phyloP scores from a whole-genome alignment of 2,888 invertebrate species.

The Acronicta leporina region DNA sequence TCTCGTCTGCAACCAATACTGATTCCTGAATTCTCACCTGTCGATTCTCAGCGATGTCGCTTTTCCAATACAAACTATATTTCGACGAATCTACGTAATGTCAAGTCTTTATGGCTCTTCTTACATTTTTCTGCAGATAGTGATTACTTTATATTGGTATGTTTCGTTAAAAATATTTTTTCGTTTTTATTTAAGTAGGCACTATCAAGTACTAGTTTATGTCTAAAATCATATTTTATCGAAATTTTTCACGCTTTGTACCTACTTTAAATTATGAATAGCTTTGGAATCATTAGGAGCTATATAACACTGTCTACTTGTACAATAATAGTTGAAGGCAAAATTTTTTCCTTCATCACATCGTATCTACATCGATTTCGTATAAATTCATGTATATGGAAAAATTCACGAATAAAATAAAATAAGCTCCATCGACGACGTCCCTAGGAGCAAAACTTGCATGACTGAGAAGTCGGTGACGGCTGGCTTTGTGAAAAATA shows the following conservation, averaged over 20 bases:
- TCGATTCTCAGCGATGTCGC: conserved; percentile 69
- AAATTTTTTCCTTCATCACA: too few relatives aligned
- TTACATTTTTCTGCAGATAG: conserved; percentile 39
- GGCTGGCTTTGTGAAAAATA: conserved; percentile 75
- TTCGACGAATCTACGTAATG: conserved; percentile 51
- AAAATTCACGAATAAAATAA: conserved; percentile 14
- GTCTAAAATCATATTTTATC: conserved; percentile 2
- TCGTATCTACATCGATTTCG: too few relatives aligned
- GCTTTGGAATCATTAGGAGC: too few relatives aligned
- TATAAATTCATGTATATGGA: background rate
- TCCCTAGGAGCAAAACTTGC: conserved; percentile 63
- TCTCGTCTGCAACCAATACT: conserved; percentile 69
- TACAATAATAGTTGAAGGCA: too few relatives aligned
- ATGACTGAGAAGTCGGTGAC: conserved; percentile 59
- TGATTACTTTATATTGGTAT: conserved; percentile 2
- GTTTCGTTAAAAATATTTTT: conserved; percentile 17
- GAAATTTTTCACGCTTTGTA: conserved; percentile 1
- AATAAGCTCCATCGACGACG: conserved; percentile 46
- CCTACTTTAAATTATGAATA: too few relatives aligned
- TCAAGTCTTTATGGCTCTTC: conserved; percentile 43
- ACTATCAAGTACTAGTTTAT: background rate
- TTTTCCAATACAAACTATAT: conserved; percentile 76
- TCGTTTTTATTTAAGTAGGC: too few relatives aligned
- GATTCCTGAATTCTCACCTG: conserved; percentile 76
- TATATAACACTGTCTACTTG: too few relatives aligned